phyloP scores from a whole-genome alignment of 1,140 invertebrate genomes.

The Lethrus apterus region DNA sequence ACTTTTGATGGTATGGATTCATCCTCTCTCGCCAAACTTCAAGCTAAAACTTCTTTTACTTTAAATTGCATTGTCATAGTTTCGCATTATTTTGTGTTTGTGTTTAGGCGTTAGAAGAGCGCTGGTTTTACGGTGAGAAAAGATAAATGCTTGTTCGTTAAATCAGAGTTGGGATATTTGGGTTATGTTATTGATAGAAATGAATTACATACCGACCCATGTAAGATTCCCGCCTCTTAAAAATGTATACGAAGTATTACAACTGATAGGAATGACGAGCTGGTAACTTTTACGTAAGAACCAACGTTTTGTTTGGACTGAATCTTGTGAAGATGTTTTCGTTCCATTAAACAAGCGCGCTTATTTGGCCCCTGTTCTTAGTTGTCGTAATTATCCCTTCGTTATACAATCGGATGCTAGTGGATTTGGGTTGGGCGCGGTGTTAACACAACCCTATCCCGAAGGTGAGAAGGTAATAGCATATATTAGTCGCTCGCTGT shows the following conservation, averaged over 20 bases:
- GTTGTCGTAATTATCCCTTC: constrained; percentile 32
- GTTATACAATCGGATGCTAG: constrained; percentile 30
- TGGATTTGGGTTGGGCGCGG: constrained; percentile 34
- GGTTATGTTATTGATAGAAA: constrained; percentile 30
- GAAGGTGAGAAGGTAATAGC: constrained; percentile 39
- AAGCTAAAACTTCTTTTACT: too few relatives aligned
- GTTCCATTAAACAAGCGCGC: constrained; percentile 7
- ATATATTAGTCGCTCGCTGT: constrained; percentile 39
- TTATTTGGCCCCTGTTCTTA: constrained; percentile 15
- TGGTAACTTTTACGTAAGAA: constrained; percentile 32
- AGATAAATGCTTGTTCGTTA: constrained; percentile 17
- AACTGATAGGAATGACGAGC: too few relatives aligned
- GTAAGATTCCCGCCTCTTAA: constrained; percentile 34
- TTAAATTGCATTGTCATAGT: too few relatives aligned
- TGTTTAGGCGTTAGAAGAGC: background rate
- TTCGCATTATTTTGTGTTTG: too few relatives aligned
- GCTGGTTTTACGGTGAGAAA: constrained; percentile 20
- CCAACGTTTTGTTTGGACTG: background rate
- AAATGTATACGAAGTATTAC: too few relatives aligned
- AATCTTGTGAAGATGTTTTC: constrained; percentile 7
- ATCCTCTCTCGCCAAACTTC: too few relatives aligned
- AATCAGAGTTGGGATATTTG: constrained; percentile 26
- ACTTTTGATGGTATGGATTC: too few relatives aligned
- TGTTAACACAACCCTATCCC: constrained; percentile 32
- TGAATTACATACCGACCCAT: constrained; percentile 36